Conservation (phyloP, 2,113 vertebrate genomes). For the Albula glossodonta region DNA sequence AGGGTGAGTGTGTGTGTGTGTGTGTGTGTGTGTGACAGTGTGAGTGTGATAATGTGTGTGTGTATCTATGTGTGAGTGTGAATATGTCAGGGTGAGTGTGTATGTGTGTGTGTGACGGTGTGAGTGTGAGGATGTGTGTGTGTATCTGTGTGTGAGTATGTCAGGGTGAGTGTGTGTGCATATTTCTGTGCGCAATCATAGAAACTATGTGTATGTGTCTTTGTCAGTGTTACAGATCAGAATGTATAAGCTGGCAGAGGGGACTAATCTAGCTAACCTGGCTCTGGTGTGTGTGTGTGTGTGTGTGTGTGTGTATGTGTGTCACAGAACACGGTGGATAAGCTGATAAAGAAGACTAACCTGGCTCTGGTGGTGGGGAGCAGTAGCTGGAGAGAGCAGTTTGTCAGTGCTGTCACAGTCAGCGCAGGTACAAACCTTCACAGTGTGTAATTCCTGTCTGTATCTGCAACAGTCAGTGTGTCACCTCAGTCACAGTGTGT, state of each 20-base stretch:
- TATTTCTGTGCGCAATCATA: no score
- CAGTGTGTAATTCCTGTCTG: neutral
- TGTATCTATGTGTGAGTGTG: no score
- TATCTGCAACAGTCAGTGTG: neutral
- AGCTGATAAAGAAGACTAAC: constrained; percentile 83
- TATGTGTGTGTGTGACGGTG: no score
- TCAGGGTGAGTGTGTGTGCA: no score
- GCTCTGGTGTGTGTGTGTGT: neutral
- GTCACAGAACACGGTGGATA: constrained; percentile 78
- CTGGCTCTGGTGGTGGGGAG: constrained; percentile 81
- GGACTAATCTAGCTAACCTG: no score
- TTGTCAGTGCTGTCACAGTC: constrained; percentile 81
- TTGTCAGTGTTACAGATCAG: neutral
- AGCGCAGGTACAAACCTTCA: constrained; percentile 68
- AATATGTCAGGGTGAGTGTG: no score
- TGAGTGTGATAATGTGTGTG: no score
- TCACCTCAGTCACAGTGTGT: neutral
- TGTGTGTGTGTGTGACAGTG: no score
- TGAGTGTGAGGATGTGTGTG: no score
- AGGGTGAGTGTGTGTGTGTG: no score
- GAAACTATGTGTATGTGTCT: neutral
- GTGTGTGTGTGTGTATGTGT: neutral
- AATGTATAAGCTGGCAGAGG: no score
- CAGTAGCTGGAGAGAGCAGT: constrained; percentile 83
- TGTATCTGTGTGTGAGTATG: no score